Conservation (phyloP, 2,113 vertebrate species). For the Chaetura pelagica region DNA sequence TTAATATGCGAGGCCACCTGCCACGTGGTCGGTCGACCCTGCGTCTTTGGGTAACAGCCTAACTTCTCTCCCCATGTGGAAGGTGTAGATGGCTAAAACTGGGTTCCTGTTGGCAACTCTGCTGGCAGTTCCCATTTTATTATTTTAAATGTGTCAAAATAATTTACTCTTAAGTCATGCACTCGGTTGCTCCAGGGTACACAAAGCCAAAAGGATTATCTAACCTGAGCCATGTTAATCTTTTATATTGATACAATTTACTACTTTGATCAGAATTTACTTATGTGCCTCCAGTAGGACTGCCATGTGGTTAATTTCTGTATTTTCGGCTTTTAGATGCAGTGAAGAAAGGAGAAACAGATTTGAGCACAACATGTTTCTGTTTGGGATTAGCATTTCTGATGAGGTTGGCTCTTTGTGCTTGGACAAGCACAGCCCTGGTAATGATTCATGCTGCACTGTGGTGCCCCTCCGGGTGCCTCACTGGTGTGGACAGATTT, state of each 20-base stretch:
- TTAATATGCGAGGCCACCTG: conserved; percentile 72
- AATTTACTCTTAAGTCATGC: not conserved
- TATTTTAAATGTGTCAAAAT: not conserved
- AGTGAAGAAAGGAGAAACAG: not conserved
- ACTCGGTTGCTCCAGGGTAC: not conserved
- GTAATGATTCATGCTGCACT: not conserved
- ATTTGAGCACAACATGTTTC: conserved; percentile 26
- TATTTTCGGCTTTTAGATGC: not conserved
- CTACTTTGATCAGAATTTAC: not conserved
- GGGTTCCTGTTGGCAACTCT: not conserved
- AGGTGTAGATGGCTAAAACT: not conserved
- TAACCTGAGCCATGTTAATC: not conserved
- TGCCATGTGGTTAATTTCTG: not conserved
- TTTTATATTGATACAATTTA: not conserved
- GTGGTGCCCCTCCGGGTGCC: not conserved
- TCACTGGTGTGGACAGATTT: not conserved
- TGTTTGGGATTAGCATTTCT: conserved; percentile 35
- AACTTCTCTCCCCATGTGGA: not conserved
- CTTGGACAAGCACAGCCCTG: not conserved
- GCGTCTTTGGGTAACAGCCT: not conserved
- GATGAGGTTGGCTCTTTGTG: conserved; percentile 35
- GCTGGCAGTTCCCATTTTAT: not conserved
- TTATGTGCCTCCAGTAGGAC: not conserved
- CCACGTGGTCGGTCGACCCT: conserved; percentile 41
- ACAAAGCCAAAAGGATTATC: not conserved